Evolutionary conservation across 2,797 vertebrate genomes (phyloP).

Genomic region (Mormyrus proboscirostris): DNA sequence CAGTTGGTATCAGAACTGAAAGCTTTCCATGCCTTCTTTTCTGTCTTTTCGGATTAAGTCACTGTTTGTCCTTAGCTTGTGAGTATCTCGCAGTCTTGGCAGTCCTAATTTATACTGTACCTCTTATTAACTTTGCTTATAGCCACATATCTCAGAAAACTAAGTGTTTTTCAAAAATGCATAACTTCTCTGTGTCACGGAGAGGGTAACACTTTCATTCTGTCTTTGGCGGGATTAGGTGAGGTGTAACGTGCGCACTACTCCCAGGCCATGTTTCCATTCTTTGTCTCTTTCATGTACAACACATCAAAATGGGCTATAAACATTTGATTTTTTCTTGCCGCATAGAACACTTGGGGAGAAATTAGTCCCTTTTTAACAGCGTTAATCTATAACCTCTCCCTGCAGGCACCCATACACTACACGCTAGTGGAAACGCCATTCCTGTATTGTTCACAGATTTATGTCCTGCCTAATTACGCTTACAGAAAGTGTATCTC

Average conservation of each 20-base stretch:
- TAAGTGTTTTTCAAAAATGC: neutral
- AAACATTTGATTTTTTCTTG: conserved; percentile 15
- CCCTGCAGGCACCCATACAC: neutral
- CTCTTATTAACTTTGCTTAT: neutral
- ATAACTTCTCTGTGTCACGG: conserved; percentile 24
- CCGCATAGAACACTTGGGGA: neutral
- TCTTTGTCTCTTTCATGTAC: conserved; percentile 16
- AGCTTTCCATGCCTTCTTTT: conserved; percentile 26
- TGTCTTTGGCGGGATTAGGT: conserved; percentile 30
- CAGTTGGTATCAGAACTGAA: conserved; percentile 50
- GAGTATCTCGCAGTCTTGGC: conserved; percentile 38
- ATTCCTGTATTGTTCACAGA: neutral
- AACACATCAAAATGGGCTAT: conserved; percentile 16
- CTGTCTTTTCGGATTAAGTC: conserved; percentile 41
- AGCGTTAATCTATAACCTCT: conserved; percentile 1
- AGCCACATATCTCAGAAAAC: conserved; percentile 1
- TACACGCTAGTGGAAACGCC: neutral
- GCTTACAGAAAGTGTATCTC: neutral
- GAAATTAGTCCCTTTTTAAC: conserved; percentile 14
- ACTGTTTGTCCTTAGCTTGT: conserved; percentile 53
- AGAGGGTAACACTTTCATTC: neutral
- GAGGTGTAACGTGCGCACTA: conserved; percentile 58
- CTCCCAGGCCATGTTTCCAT: conserved; percentile 28
- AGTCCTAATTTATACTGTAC: conserved; percentile 15
- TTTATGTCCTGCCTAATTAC: conserved; percentile 2